Conservation (phyloP, 2,797 vertebrate species). For the Limosa lapponica region DNA sequence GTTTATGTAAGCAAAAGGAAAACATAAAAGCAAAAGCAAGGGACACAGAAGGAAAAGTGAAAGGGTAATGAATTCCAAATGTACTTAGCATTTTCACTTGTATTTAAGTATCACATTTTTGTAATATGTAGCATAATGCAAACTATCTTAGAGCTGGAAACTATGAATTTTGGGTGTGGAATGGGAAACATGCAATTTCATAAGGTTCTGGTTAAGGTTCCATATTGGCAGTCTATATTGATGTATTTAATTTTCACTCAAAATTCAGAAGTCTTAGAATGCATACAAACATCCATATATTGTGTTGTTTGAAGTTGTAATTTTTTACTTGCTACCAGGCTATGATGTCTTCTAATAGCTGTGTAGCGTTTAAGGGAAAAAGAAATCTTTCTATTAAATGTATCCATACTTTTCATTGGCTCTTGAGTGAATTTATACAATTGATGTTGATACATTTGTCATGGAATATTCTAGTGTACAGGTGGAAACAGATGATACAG, state of each 20-base stretch:
- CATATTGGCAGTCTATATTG: neutral
- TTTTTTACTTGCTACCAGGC: slow-evolving; percentile 40
- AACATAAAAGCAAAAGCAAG: neutral
- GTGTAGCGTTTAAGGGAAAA: slow-evolving; percentile 19
- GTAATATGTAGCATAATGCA: neutral
- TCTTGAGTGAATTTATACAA: slow-evolving; percentile 48
- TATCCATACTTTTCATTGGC: slow-evolving; percentile 34
- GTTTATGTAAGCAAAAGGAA: neutral
- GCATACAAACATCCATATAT: slow-evolving; percentile 39
- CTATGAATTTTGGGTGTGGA: neutral
- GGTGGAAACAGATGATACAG: slow-evolving; percentile 69
- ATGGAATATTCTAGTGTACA: slow-evolving; percentile 65
- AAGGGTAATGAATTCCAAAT: neutral
- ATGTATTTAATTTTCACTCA: slow-evolving; percentile 57
- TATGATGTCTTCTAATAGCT: slow-evolving; percentile 46
- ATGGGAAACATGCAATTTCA: slow-evolving; percentile 5
- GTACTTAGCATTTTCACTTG: neutral
- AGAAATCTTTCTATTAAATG: slow-evolving; percentile 40
- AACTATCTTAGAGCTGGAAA: neutral
- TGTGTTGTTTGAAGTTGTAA: slow-evolving; percentile 37
- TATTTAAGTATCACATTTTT: neutral
- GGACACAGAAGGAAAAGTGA: neutral
- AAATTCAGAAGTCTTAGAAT: slow-evolving; percentile 42
- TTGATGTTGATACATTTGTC: slow-evolving; percentile 53
- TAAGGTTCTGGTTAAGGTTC: neutral